These are phyloP conservation scores for Cremastobaeus sp. DNA, from an alignment of 2,888 invertebrate genomes.

Conservation along the genomic window DNA sequence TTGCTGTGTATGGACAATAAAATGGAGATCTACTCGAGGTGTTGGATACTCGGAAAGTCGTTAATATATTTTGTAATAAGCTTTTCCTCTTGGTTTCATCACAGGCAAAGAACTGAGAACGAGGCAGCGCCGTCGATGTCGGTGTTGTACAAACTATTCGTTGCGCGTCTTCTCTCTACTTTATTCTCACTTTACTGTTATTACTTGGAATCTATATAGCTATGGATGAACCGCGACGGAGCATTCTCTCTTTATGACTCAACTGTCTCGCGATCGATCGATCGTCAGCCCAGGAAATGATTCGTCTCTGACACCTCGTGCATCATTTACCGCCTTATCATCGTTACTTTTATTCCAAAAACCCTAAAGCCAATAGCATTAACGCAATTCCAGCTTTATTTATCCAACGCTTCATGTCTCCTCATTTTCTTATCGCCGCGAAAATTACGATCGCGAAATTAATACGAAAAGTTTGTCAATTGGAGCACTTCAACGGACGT, in stretches of 20 bases:
- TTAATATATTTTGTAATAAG: slow-evolving; percentile 61
- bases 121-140: slow-evolving; percentile 34
- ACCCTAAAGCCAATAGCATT: slow-evolving; percentile 19
- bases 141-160: slow-evolving; percentile 55
- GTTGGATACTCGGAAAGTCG: slow-evolving; percentile 45
- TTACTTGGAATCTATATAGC: slow-evolving; percentile 45
- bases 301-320: slow-evolving; percentile 34
- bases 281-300: slow-evolving; percentile 39
- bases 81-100: slow-evolving; percentile 52
- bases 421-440: no score
- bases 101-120: slow-evolving; percentile 43
- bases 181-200: slow-evolving; percentile 59
- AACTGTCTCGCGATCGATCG: slow-evolving; percentile 43
- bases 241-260: slow-evolving; percentile 42
- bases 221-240: slow-evolving; percentile 35
- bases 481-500: no score
- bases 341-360: slow-evolving; percentile 12
- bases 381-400: slow-evolving; percentile 9
- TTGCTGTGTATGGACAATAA: slow-evolving; percentile 42
- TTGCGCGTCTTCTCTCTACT: slow-evolving; percentile 45
- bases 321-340: slow-evolving; percentile 44
- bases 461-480: no score
- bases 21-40: slow-evolving; percentile 33
- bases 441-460: no score
- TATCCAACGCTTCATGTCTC: no score